A percentile compares a stretch with the other conserved stretches of the same genome.
Evolutionary conservation across 1,140 invertebrate genomes (phyloP).

Genomic region (Achatina immaculata): DNA sequence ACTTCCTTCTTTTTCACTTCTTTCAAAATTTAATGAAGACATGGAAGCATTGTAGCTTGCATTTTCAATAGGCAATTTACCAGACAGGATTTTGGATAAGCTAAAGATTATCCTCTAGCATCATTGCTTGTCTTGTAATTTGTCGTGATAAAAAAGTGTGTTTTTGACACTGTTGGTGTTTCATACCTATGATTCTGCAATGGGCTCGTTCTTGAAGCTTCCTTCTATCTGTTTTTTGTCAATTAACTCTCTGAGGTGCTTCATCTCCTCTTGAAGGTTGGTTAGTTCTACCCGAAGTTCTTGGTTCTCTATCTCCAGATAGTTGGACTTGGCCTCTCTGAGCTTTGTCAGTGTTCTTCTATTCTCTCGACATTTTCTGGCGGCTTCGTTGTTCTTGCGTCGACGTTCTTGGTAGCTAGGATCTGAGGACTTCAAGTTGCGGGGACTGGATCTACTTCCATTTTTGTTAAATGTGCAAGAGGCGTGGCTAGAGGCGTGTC

Average conservation of each 20-base stretch:
- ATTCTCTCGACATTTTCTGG: constrained; percentile 66
- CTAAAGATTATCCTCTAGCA: too few species aligned
- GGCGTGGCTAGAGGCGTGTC: neutral
- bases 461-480: neutral
- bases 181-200: too few species aligned
- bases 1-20: too few species aligned
- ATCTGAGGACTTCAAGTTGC: constrained; percentile 31
- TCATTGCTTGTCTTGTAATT: too few species aligned
- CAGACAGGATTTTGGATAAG: too few species aligned
- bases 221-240: constrained; percentile 58
- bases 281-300: constrained; percentile 88
- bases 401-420: constrained; percentile 64
- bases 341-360: constrained; percentile 62
- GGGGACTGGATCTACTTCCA: neutral
- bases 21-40: too few species aligned
- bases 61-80: too few species aligned
- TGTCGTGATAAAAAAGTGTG: too few species aligned
- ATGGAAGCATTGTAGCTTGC: too few species aligned
- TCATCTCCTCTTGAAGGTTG: constrained; percentile 89
- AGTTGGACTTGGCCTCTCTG: constrained; percentile 70
- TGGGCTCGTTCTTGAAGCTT: constrained; percentile 39
- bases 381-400: constrained; percentile 66
- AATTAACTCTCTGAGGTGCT: constrained; percentile 81
- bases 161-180: too few species aligned
- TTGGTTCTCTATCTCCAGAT: constrained; percentile 76